phyloP scores from a whole-genome alignment of 2,888 invertebrate genomes.

The Physocephala rufipes region DNA sequence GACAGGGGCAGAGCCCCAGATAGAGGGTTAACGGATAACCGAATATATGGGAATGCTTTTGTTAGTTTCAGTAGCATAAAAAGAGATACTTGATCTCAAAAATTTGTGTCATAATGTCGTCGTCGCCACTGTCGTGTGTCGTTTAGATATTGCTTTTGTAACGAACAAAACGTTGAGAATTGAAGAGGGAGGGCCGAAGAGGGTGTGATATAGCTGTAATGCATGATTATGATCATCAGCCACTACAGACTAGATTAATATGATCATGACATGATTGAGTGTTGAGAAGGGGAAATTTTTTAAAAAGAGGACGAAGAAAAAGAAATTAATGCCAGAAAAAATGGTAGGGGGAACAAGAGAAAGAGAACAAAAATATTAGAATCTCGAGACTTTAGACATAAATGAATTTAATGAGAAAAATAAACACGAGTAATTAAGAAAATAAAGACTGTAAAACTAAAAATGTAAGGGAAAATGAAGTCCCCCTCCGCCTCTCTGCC shows the following conservation, averaged over 20 bases:
- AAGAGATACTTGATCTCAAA: constrained; percentile 25
- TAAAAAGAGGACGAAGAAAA: not conserved
- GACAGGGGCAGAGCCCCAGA: too few relatives aligned
- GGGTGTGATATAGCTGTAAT: not conserved
- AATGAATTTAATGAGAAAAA: constrained; percentile 46
- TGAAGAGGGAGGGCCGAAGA: not conserved
- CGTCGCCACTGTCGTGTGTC: too few relatives aligned
- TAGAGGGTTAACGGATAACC: too few relatives aligned
- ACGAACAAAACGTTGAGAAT: not conserved
- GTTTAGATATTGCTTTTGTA: constrained; percentile 9
- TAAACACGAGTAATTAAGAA: constrained; percentile 47
- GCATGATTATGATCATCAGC: not conserved
- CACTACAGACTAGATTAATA: too few relatives aligned
- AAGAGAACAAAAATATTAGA: too few relatives aligned
- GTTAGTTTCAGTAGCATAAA: not conserved
- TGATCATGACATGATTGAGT: not conserved
- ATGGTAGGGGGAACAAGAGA: not conserved
- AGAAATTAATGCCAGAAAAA: not conserved
- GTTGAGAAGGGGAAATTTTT: not conserved
- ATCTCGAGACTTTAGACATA: constrained; percentile 23
- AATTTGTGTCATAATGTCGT: constrained; percentile 38
- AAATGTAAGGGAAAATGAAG: too few relatives aligned
- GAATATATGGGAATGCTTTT: too few relatives aligned
- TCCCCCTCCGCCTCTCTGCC: not conserved
- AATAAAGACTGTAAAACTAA: constrained; percentile 2